A percentile compares a stretch with the other conserved stretches of the same genome.
Conservation (phyloP, 1,140 invertebrate species). For the Homalodisca vitripennis region DNA sequence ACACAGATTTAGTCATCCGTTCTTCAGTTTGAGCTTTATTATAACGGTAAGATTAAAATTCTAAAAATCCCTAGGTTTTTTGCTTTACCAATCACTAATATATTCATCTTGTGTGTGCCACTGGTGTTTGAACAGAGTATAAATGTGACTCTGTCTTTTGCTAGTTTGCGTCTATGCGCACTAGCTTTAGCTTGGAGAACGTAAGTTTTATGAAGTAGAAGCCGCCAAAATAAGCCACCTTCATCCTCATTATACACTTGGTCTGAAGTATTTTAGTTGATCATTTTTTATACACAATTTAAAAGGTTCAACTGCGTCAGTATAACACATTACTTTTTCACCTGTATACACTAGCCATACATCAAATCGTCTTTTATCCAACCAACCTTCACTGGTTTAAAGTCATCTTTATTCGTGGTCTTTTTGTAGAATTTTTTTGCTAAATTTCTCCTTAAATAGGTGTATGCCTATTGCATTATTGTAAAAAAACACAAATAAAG, state of each 20-base stretch:
- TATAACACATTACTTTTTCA: not conserved
- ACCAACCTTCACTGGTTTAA: conserved; percentile 14
- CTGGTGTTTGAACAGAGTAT: conserved; percentile 46
- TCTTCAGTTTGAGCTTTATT: not conserved
- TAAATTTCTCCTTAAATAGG: not conserved
- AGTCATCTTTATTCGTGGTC: conserved; percentile 10
- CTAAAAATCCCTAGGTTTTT: conserved; percentile 44
- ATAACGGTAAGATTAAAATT: conserved; percentile 23
- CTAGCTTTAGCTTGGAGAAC: not conserved
- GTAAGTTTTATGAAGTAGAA: not conserved
- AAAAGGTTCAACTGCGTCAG: not conserved
- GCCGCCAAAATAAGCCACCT: not conserved
- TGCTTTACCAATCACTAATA: conserved; percentile 45
- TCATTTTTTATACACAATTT: not conserved
- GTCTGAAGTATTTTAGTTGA: not conserved
- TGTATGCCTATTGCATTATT: not conserved
- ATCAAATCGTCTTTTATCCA: conserved; percentile 36
- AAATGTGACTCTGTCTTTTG: conserved; percentile 46
- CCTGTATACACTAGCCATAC: not conserved
- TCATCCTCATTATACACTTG: not conserved
- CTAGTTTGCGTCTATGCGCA: conserved; percentile 38
- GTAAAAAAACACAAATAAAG: not conserved
- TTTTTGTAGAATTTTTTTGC: conserved; percentile 15
- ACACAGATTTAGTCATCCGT: too few relatives aligned
- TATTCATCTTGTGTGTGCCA: conserved; percentile 45